Conservation (phyloP, 2,888 invertebrate species). For the Lysandra coridon region DNA sequence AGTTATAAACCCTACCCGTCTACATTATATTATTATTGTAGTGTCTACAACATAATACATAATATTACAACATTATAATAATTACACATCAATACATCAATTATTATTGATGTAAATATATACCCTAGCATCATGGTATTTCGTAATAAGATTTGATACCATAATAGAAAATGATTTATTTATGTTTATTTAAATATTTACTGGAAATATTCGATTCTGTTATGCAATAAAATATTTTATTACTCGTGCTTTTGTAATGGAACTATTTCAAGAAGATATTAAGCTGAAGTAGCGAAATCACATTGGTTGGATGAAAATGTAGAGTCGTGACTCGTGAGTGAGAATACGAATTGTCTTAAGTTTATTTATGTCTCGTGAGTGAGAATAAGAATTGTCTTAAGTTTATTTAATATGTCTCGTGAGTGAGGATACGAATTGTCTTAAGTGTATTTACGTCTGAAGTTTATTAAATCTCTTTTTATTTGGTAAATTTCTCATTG, state of each 20-base stretch:
- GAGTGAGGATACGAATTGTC: too few relatives aligned
- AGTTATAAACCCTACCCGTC: background rate
- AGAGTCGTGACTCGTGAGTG: background rate
- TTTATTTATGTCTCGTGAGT: too few relatives aligned
- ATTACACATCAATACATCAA: background rate
- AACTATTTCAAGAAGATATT: too few relatives aligned
- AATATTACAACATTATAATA: background rate
- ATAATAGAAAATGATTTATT: background rate
- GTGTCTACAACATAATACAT: background rate
- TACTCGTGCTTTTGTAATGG: too few relatives aligned
- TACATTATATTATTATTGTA: background rate
- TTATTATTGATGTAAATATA: background rate
- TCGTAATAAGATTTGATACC: background rate
- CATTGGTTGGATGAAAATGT: background rate
- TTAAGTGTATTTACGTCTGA: too few relatives aligned
- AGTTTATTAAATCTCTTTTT: too few relatives aligned
- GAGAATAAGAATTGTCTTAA: too few relatives aligned
- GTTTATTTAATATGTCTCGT: too few relatives aligned
- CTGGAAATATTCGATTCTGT: background rate
- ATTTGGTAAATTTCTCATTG: background rate
- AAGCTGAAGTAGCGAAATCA: background rate
- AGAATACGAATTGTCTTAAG: background rate
- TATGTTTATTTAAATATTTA: background rate
- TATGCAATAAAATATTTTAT: too few relatives aligned
- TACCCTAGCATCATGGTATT: background rate